Percentiles rank a stretch among this genome's conserved stretches.
Conservation (phyloP, 2,888 invertebrate genomes). For the Bugulina stolonifera region DNA sequence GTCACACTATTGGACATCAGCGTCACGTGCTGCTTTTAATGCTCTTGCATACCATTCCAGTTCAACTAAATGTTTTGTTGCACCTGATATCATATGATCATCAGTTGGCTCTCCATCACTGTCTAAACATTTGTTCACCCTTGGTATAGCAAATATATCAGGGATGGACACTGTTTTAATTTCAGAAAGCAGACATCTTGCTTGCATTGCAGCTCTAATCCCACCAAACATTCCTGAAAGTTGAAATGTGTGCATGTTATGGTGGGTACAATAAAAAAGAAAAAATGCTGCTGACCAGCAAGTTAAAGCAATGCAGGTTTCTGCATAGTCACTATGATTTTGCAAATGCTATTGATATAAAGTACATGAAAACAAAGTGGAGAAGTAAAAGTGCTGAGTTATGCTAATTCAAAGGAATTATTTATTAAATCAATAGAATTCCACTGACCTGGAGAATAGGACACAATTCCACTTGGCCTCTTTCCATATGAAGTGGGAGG, state of each 20-base stretch:
- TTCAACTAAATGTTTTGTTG: constrained; percentile 44
- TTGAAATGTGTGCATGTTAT: too few relatives aligned
- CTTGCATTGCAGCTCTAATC: constrained; percentile 48
- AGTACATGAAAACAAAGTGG: too few relatives aligned
- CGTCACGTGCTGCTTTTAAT: constrained; percentile 35
- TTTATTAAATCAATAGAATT: too few relatives aligned
- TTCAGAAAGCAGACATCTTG: constrained; percentile 46
- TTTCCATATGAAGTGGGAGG: constrained; percentile 49
- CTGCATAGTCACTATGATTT: too few relatives aligned
- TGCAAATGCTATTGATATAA: too few relatives aligned
- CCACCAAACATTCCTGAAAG: constrained; percentile 49
- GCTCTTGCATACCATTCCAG: constrained; percentile 53
- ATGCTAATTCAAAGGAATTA: too few relatives aligned
- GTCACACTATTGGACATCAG: too few relatives aligned
- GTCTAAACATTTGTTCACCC: constrained; percentile 43
- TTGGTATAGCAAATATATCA: constrained; percentile 47
- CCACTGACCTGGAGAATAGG: constrained; percentile 46
- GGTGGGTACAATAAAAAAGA: too few relatives aligned
- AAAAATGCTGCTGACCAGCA: too few relatives aligned
- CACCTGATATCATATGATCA: constrained; percentile 38
- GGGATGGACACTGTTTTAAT: constrained; percentile 52
- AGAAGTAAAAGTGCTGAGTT: too few relatives aligned
- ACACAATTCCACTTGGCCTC: constrained; percentile 44
- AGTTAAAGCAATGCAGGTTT: too few relatives aligned
- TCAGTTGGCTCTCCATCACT: constrained; percentile 43